Conservation (phyloP, 1,140 invertebrate species). For the Heliothis virescens region DNA sequence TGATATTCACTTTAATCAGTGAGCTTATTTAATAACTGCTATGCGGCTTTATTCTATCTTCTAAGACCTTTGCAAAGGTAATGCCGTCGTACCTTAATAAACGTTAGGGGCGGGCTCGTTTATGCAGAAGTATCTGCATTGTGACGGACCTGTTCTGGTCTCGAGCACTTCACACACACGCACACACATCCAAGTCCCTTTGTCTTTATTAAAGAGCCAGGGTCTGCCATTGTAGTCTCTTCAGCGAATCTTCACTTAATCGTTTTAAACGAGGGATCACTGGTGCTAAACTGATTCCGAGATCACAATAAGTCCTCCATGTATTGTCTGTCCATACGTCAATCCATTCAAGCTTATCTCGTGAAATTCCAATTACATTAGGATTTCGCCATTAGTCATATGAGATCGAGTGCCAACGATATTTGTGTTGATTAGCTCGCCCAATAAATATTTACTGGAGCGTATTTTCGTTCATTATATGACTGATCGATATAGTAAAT, state of each 20-base stretch:
- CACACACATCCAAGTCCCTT: not conserved
- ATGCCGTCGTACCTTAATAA: not conserved
- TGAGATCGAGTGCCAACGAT: conserved; percentile 4
- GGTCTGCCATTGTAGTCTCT: conserved; percentile 3
- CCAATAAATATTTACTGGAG: not conserved
- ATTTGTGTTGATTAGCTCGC: not conserved
- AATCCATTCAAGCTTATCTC: conserved; percentile 29
- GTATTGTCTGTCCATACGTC: conserved; percentile 20
- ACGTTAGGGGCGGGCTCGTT: not conserved
- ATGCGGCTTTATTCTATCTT: not conserved
- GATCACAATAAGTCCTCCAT: not conserved
- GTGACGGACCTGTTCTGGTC: conserved; percentile 32
- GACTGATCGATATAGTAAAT: not conserved
- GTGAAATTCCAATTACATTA: conserved; percentile 23
- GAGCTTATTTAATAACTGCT: conserved; percentile 15
- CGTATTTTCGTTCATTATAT: not conserved
- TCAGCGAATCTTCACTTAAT: conserved; percentile 26
- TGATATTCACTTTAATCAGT: conserved; percentile 18
- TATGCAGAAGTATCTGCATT: conserved; percentile 24
- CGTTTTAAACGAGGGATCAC: conserved; percentile 25
- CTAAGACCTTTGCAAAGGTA: conserved; percentile 14
- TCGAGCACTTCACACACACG: conserved; percentile 12
- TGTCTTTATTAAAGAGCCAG: not conserved
- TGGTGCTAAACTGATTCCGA: conserved; percentile 6
- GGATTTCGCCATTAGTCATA: conserved; percentile 22